Evolutionary conservation across 2,888 invertebrate genomes (phyloP).

Genomic region (Dasysyrphus tricinctus): DNA sequence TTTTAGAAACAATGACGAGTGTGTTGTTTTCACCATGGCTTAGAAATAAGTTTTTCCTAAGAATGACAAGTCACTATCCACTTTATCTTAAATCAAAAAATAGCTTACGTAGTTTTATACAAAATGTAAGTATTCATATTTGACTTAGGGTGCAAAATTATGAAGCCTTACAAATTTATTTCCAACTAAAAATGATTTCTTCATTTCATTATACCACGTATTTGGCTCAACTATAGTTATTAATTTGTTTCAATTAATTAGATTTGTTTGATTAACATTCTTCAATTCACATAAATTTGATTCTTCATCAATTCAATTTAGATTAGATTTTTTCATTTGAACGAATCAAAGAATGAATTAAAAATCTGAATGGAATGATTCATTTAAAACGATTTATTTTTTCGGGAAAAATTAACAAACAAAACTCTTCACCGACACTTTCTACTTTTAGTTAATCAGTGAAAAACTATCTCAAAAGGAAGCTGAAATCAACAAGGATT

Average conservation of each 20-base stretch:
- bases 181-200: no score
- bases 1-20: slow-evolving; percentile 80
- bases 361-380: no score
- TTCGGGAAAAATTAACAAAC: background rate
- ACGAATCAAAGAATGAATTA: no score
- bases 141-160: background rate
- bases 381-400: no score
- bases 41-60: slow-evolving; percentile 74
- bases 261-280: no score
- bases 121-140: slow-evolving; percentile 76
- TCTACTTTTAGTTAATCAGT: slow-evolving; percentile 77
- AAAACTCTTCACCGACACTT: background rate
- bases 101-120: slow-evolving; percentile 78
- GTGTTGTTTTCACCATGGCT: slow-evolving; percentile 82
- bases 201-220: no score
- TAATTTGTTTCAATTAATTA: no score
- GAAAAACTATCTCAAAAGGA: slow-evolving; percentile 76
- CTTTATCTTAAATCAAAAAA: slow-evolving; percentile 77
- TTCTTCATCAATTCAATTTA: no score
- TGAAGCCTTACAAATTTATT: no score
- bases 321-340: no score
- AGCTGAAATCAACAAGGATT: background rate
- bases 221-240: no score
- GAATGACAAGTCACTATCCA: slow-evolving; percentile 77
- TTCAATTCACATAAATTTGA: no score